These are phyloP conservation scores for Carettochelys insculpta DNA, from an alignment of 2,113 vertebrate genomes.

Conservation along the genomic window DNA sequence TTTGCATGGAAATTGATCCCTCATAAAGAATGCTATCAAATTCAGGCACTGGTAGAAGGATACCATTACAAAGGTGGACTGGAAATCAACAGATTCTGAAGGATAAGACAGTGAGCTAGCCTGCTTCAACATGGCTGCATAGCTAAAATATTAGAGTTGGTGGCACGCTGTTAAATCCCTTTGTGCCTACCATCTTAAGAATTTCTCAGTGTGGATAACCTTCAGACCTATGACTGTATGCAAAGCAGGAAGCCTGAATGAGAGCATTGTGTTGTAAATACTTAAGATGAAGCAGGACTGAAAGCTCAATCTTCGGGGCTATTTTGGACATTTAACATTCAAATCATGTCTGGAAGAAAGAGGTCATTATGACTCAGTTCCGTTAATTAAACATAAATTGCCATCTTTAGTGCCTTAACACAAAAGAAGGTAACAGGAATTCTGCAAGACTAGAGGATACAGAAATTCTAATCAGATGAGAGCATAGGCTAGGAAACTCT, in stretches of 20 bases:
- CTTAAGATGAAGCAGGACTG: constrained; percentile 56
- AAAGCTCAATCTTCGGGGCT: constrained; percentile 73
- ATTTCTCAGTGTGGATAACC: constrained; percentile 86
- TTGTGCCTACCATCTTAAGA: constrained; percentile 75
- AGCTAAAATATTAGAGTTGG: constrained; percentile 75
- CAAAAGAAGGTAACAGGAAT: constrained; percentile 79
- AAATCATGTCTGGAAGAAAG: constrained; percentile 72
- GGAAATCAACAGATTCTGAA: constrained; percentile 23
- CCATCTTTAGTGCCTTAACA: constrained; percentile 74
- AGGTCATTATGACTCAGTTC: constrained; percentile 82
- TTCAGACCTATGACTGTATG: constrained; percentile 85
- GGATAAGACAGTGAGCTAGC: constrained; percentile 37
- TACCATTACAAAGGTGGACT: constrained; percentile 74
- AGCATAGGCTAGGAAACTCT: constrained; percentile 64
- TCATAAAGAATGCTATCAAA: constrained; percentile 72
- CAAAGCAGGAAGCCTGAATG: constrained; percentile 78
- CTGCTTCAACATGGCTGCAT: constrained; percentile 59
- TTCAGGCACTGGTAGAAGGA: constrained; percentile 71
- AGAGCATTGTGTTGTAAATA: constrained; percentile 75
- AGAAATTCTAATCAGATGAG: constrained; percentile 78
- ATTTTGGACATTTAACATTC: constrained; percentile 77
- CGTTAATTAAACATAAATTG: constrained; percentile 86
- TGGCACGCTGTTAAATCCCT: constrained; percentile 74
- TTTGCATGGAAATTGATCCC: constrained; percentile 75
- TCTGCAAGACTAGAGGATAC: constrained; percentile 72